phyloP scores from a whole-genome alignment of 1,140 invertebrate genomes.

The Pseudoatta argentina region DNA sequence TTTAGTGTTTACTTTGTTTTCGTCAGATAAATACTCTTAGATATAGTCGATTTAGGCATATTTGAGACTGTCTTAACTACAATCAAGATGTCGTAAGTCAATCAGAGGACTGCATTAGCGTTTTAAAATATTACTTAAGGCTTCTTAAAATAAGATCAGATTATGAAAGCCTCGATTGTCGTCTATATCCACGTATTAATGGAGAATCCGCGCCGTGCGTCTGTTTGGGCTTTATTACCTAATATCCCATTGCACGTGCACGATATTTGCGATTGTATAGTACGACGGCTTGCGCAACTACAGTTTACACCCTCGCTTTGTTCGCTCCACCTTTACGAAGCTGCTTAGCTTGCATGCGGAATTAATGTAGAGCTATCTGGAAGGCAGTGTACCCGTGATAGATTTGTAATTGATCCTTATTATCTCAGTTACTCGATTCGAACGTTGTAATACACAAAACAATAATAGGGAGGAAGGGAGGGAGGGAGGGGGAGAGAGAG shows the following conservation, averaged over 20 bases:
- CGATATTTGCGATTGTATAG: neutral
- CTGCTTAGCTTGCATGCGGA: slow-evolving; percentile 10
- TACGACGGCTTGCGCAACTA: slow-evolving; percentile 17
- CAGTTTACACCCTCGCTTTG: neutral
- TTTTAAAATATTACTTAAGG: no score
- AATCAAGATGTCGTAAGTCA: no score
- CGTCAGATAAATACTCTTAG: neutral
- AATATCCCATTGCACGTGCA: neutral
- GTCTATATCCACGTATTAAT: neutral
- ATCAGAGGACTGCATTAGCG: no score
- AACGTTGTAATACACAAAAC: neutral
- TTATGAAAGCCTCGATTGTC: neutral
- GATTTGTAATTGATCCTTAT: neutral
- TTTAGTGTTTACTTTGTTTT: no score
- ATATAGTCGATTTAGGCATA: no score
- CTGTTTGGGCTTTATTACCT: slow-evolving; percentile 4
- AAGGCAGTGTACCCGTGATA: neutral
- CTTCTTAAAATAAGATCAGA: no score
- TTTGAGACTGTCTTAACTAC: no score
- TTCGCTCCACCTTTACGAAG: neutral
- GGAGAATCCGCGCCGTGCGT: neutral
- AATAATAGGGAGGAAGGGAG: no score
- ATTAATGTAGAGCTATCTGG: slow-evolving; percentile 33
- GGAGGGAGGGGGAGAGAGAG: neutral
- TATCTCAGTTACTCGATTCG: neutral